Percentiles rank a stretch among this genome's conserved stretches.
These are phyloP conservation scores for Centropus bengalensis DNA, from an alignment of 2,113 vertebrate species.

Conservation along the genomic window DNA sequence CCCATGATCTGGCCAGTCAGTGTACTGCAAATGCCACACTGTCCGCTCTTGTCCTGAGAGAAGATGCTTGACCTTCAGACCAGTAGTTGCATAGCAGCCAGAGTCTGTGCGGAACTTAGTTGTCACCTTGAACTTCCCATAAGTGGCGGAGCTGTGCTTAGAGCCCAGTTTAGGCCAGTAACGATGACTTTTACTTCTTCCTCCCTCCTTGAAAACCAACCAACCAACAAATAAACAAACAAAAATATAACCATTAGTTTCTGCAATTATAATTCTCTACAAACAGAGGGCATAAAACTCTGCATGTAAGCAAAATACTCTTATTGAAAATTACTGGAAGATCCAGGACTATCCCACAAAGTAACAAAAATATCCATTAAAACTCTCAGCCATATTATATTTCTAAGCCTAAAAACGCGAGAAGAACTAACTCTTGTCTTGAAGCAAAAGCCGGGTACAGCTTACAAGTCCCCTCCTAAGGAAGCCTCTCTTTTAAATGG, in stretches of 20 bases:
- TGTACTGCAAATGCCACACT: conserved; percentile 88
- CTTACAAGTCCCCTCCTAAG: neutral
- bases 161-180: conserved; percentile 89
- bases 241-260: neutral
- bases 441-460: neutral
- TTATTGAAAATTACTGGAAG: neutral
- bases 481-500: conserved; percentile 7
- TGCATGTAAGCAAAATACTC: neutral
- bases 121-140: conserved; percentile 88
- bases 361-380: neutral
- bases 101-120: conserved; percentile 89
- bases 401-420: neutral
- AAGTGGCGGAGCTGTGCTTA: conserved; percentile 87
- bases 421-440: neutral
- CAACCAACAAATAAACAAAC: neutral
- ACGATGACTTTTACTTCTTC: conserved; percentile 84
- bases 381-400: neutral
- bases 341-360: neutral
- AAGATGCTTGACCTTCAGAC: conserved; percentile 87
- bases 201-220: conserved; percentile 76
- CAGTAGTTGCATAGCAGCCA: conserved; percentile 86
- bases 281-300: neutral
- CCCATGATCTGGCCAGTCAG: conserved; percentile 88
- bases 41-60: conserved; percentile 84
- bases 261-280: neutral